Base-by-base conservation (phyloP, 2,113 vertebrate genomes). In the Odocoileus hemionus region DNA sequence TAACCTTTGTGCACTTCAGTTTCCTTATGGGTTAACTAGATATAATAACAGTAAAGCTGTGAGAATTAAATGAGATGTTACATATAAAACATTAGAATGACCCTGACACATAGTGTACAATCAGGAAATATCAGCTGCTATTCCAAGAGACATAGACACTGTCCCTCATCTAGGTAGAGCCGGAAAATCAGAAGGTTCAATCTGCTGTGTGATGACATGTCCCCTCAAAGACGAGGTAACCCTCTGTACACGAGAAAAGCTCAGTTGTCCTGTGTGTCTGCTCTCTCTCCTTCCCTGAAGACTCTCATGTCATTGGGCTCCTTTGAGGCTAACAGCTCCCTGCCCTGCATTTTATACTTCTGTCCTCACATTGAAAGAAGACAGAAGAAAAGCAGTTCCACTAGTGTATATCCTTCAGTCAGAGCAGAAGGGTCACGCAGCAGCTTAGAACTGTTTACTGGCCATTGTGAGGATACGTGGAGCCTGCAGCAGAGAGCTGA, bases 121-220 rank as follows among this genome's bases (percentile, higher is more conserved):
- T 84, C 23, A 60, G 30, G n/a, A 47, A 21, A 33, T 54, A 57
- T 79, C 33, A 83, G 55, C 47, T 47, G 0, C 58, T 39, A 33
- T 89, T 47, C 67, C 39, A 33, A 89, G 86, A 93, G 19, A 55
- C 57, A 50, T 52, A 84, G 36, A 45, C n/a, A 30, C 33, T 86
- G n/a, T 58, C 85, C 80, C 96, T 96, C 43, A 43, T 85, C 87
- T 76, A 82, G 91, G 95, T 91, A 94, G 54, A 96, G 79, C 87
- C 17, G 28, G 82, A 87, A 93, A 88, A 47, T 74, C 84, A 55
- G 19, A 93, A 61, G 55, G 25, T 76, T 87, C 90, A 15, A 1
- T 28, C 26, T 45, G 21, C 52, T 13, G 54, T 13, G 16, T 93
- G 89, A 14, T 86, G 25, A 43, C 61, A 1, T 36, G n/a, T 86